A percentile compares a stretch with the other conserved stretches of the same genome.
Conservation (phyloP, 2,797 vertebrate genomes). For the Columba guinea region DNA sequence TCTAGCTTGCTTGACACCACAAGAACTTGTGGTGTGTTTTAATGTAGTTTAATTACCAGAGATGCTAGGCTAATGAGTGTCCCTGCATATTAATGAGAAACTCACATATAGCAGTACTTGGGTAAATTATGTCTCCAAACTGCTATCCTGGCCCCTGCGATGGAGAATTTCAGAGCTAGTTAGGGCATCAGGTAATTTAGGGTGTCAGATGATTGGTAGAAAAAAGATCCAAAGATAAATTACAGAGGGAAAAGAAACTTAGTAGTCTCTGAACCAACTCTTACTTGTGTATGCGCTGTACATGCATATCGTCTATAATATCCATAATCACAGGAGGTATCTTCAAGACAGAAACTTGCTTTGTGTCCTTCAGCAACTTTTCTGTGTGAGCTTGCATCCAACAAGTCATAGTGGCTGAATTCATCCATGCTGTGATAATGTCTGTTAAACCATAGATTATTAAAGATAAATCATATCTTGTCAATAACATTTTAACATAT, state of each 20-base stretch:
- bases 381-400: constrained; percentile 86
- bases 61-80: not conserved
- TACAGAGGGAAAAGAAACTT: not conserved
- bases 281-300: constrained; percentile 94
- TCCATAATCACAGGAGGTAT: constrained; percentile 97
- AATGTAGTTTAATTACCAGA: not conserved
- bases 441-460: constrained; percentile 71
- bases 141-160: not conserved
- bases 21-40: not conserved
- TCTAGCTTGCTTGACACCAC: not conserved
- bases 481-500: not conserved
- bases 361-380: constrained; percentile 98
- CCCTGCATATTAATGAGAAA: not conserved
- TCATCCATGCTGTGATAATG: constrained; percentile 99
- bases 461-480: not conserved
- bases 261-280: not conserved
- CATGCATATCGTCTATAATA: constrained; percentile 94
- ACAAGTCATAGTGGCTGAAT: constrained; percentile 97
- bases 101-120: not conserved
- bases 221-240: not conserved
- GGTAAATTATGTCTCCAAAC: not conserved
- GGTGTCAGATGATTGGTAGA: not conserved
- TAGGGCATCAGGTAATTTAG: not conserved
- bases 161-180: not conserved
- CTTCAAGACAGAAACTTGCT: constrained; percentile 98